Evolutionary conservation across 2,888 invertebrate genomes (phyloP).

Genomic region (Xylocampa areola): DNA sequence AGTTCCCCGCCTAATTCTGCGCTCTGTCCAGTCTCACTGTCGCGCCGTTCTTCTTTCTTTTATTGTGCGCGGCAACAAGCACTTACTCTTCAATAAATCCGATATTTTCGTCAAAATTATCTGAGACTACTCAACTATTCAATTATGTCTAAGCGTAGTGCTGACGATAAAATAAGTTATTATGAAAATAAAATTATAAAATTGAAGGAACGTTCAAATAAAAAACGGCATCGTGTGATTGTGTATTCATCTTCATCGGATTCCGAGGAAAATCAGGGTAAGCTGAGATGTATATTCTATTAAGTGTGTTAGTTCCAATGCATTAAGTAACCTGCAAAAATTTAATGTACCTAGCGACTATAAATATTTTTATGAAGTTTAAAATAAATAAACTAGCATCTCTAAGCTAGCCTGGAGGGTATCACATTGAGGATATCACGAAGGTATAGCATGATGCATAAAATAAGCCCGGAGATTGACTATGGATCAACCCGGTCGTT

Average conservation of each 20-base stretch:
- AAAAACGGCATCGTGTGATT: conserved; percentile 11
- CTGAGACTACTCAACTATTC: not conserved
- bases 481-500: no score
- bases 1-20: no score
- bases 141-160: conserved; percentile 13
- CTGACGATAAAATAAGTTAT: conserved; percentile 8
- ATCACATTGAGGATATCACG: no score
- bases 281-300: not conserved
- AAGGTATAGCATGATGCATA: no score
- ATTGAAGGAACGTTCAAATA: conserved; percentile 3
- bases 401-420: no score
- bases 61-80: conserved; percentile 15
- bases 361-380: no score
- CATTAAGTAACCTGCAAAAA: no score
- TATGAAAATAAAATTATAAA: conserved; percentile 13
- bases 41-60: conserved; percentile 5
- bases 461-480: no score
- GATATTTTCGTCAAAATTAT: conserved; percentile 3
- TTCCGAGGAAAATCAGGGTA: conserved; percentile 12
- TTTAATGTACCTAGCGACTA: no score
- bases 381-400: no score
- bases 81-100: not conserved
- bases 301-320: not conserved
- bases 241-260: conserved; percentile 11
- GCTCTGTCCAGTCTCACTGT: not conserved